Evolutionary conservation across 2,888 invertebrate species (phyloP), one percentile per base, ranked within the genome.

Genomic region (Chalcosyrphus nemorum): DNA sequence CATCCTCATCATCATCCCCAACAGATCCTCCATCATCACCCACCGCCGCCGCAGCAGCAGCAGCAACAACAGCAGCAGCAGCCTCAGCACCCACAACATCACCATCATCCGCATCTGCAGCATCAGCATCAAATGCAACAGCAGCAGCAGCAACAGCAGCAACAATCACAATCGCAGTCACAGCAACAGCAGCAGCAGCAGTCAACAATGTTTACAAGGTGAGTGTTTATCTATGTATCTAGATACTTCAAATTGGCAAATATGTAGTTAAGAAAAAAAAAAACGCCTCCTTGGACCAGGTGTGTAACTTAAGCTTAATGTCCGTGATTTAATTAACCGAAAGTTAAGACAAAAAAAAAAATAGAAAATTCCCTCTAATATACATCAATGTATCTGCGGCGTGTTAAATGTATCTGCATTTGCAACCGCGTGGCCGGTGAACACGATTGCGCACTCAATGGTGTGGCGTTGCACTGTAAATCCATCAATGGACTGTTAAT

Each of bases 131-230:
- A 68, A 13, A 81, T 77, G 21, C 84, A 80, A 24, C 84, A 86
- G 54, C 57, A 56, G 57, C 81, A 78, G 32, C 68, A 50, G n/a
- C 80, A 85, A n/a, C 81, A 78, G 59, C 86, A 86, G 52, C 81
- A 82, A 29, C 70, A 71, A 32, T 74, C 61, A 61, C 87, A 86
- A 38, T 86, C 81, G 7, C 86, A 85, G 75, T 87, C 87, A 19
- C 86, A 86, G 52, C 82, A 81, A 43, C 88, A 87, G 75, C 86
- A 87, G 38, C 87, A 87, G 50, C 87, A 87, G 70, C 87, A 87
- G 86, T 87, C 88, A 68, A 86, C 88, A 71, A 88, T 88, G 88
- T 88, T 88, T 78, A 87, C 88, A 61, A 87, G 88, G 88, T 88
- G 78, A 87, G 88, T 86, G 66, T 15, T 59, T 13, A 47, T 27